phyloP scores from a whole-genome alignment of 2,888 invertebrate species.

The Ligdia adustata region DNA sequence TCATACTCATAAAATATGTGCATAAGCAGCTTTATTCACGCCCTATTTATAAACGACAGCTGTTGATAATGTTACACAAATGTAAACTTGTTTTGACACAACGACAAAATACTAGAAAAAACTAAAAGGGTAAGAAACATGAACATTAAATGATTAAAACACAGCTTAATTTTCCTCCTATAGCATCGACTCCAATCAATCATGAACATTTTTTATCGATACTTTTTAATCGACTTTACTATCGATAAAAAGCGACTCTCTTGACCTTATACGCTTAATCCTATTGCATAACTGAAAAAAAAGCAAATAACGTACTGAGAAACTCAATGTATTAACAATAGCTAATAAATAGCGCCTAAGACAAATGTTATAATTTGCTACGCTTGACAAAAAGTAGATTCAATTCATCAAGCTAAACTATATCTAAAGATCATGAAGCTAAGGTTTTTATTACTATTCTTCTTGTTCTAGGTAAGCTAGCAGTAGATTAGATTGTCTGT shows the following conservation, averaged over 20 bases:
- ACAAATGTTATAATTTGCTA: slow-evolving; percentile 76
- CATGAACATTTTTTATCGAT: slow-evolving; percentile 40
- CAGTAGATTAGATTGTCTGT: slow-evolving; percentile 51
- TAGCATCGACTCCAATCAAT: slow-evolving; percentile 43
- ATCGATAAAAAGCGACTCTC: slow-evolving; percentile 40
- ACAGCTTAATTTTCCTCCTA: slow-evolving; percentile 19
- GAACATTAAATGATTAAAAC: slow-evolving; percentile 12
- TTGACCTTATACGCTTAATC: slow-evolving; percentile 55
- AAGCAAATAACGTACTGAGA: slow-evolving; percentile 36
- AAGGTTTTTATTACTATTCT: slow-evolving; percentile 16
- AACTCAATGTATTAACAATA: slow-evolving; percentile 55
- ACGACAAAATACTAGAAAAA: not conserved
- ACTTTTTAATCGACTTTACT: slow-evolving; percentile 37
- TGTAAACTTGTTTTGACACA: slow-evolving; percentile 9
- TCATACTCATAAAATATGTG: too few relatives aligned
- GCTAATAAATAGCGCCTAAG: slow-evolving; percentile 66
- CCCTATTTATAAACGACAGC: too few relatives aligned
- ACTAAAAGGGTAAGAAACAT: slow-evolving; percentile 15
- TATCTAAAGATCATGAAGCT: slow-evolving; percentile 5
- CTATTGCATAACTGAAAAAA: slow-evolving; percentile 45
- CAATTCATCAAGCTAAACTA: not conserved
- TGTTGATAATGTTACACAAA: too few relatives aligned
- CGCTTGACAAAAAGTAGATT: slow-evolving; percentile 29
- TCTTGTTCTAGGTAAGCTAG: slow-evolving; percentile 11
- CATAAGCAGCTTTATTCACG: too few relatives aligned